Evolutionary conservation across 2,888 invertebrate genomes (phyloP).

Genomic region (Leptopterna dolabrata): DNA sequence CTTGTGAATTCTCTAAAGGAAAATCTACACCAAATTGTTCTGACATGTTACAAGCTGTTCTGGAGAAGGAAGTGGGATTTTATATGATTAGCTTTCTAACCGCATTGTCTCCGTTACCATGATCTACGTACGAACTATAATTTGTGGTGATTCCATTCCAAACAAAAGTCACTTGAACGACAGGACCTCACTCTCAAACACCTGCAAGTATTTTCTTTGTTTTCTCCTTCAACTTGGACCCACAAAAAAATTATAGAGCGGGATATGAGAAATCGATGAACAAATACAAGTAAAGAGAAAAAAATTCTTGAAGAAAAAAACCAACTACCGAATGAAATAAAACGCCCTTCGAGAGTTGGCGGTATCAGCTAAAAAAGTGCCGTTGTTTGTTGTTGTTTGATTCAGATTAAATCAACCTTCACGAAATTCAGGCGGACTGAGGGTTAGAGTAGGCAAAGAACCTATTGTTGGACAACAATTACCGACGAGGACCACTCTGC

Average conservation of each 20-base stretch:
- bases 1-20: too few relatives aligned
- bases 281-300: not conserved
- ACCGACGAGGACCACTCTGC: not conserved
- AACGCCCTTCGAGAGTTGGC: not conserved
- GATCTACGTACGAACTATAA: too few relatives aligned
- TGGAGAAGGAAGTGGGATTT: too few relatives aligned
- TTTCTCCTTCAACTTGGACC: not conserved
- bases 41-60: too few relatives aligned
- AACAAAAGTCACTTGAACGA: too few relatives aligned
- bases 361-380: not conserved
- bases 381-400: not conserved
- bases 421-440: not conserved
- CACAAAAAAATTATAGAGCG: not conserved
- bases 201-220: too few relatives aligned
- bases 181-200: too few relatives aligned
- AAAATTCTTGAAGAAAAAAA: not conserved
- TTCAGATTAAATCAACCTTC: constrained; percentile 7
- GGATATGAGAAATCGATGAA: not conserved
- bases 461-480: not conserved
- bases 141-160: too few relatives aligned
- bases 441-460: not conserved
- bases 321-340: not conserved
- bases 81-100: too few relatives aligned
- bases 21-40: too few relatives aligned
- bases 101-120: too few relatives aligned